Evolutionary conservation across 2,888 invertebrate genomes (phyloP).

Genomic region (Euclidia mi): DNA sequence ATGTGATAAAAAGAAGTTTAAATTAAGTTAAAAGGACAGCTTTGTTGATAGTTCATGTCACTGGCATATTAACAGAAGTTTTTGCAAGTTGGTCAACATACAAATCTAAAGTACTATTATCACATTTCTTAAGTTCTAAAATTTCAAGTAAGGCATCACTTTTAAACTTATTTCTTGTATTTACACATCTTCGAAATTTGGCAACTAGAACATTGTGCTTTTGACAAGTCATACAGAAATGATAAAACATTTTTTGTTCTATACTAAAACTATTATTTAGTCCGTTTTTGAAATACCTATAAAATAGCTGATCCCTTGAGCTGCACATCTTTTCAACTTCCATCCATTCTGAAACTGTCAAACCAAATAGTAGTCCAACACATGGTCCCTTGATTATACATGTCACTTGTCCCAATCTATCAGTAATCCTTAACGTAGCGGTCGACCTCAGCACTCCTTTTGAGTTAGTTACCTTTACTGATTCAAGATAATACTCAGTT

Average conservation of each 20-base stretch:
- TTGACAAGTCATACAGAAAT: conserved; percentile 80
- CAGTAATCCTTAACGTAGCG: conserved; percentile 78
- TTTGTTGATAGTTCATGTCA: no score
- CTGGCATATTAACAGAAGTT: conserved; percentile 11
- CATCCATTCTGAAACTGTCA: conserved; percentile 75
- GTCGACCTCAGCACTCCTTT: conserved; percentile 64
- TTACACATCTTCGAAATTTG: conserved; percentile 72
- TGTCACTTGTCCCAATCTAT: conserved; percentile 77
- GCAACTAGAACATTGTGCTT: conserved; percentile 72
- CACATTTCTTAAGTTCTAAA: conserved; percentile 71
- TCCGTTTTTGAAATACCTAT: conserved; percentile 83
- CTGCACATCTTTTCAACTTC: conserved; percentile 76
- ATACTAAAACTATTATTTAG: conserved; percentile 69
- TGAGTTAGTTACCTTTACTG: conserved; percentile 77
- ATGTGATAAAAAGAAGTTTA: no score
- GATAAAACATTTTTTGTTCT: conserved; percentile 84
- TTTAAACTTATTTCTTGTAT: conserved; percentile 76
- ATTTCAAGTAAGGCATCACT: conserved; percentile 78
- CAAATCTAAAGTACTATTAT: conserved; percentile 68
- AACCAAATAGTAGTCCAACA: conserved; percentile 77
- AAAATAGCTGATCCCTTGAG: conserved; percentile 78
- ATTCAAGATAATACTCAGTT: conserved; percentile 81
- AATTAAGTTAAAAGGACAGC: no score
- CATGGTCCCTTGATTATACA: conserved; percentile 75
- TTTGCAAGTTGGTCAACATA: conserved; percentile 67